A percentile compares a stretch with the other conserved stretches of the same genome.
Evolutionary conservation across 1,140 invertebrate species (phyloP).

Genomic region (Acromyrmex heyeri): DNA sequence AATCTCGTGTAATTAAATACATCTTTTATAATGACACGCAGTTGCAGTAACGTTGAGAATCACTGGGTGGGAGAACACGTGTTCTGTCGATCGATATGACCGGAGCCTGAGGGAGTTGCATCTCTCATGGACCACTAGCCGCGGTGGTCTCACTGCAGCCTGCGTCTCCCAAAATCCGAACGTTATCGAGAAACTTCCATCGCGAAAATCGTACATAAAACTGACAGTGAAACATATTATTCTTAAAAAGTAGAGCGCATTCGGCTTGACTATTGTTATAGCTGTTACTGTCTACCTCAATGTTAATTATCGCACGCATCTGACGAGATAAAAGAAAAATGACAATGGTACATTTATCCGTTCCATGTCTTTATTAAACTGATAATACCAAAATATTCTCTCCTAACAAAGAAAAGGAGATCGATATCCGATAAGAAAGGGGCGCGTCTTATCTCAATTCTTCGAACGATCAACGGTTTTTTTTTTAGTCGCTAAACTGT

Average conservation of each 20-base stretch:
- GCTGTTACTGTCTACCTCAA: background rate
- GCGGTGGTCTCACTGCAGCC: constrained; percentile 37
- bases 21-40: background rate
- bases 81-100: constrained; percentile 65
- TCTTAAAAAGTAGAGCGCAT: background rate
- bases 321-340: background rate
- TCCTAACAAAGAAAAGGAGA: background rate
- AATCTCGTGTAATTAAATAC: background rate
- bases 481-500: background rate
- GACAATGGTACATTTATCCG: background rate
- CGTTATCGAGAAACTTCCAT: constrained; percentile 24
- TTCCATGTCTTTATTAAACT: background rate
- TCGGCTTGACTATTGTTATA: background rate
- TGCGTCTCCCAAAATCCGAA: constrained; percentile 43
- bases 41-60: constrained; percentile 40
- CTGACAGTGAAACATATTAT: background rate
- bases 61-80: constrained; percentile 59
- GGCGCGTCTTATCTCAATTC: constrained; percentile 9
- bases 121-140: constrained; percentile 59
- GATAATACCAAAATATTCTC: background rate
- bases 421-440: constrained; percentile 8
- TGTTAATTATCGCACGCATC: background rate
- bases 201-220: background rate
- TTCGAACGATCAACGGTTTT: background rate
- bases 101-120: constrained; percentile 64